Evolutionary conservation across 1,140 invertebrate genomes (phyloP).

Genomic region (Littorina saxatilis): DNA sequence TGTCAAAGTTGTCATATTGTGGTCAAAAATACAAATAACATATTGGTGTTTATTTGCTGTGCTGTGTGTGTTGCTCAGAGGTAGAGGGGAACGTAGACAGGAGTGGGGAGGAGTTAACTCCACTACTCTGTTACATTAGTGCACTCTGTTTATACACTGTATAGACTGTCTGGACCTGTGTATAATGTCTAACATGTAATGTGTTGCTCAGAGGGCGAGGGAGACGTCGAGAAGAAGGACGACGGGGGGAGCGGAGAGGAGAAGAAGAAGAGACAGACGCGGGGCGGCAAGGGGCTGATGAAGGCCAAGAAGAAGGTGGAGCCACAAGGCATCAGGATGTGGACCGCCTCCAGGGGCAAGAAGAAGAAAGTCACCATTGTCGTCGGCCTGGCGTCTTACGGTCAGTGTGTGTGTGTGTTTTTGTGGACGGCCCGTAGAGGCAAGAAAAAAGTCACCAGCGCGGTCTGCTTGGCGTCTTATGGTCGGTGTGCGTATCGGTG

Average conservation of each 20-base stretch:
- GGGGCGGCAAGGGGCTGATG: conserved; percentile 91
- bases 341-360: conserved; percentile 95
- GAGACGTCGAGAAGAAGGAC: conserved; percentile 73
- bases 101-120: too few species aligned
- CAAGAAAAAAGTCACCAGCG: neutral
- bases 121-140: too few species aligned
- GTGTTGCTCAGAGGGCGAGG: conserved; percentile 68
- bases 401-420: conserved; percentile 76
- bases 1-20: too few species aligned
- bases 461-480: neutral
- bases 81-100: too few species aligned
- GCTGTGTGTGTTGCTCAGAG: too few species aligned
- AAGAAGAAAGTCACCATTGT: conserved; percentile 97
- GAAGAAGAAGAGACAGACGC: conserved; percentile 91
- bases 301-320: conserved; percentile 89
- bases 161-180: too few species aligned
- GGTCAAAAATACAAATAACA: too few species aligned
- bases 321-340: conserved; percentile 86
- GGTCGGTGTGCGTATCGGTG: neutral
- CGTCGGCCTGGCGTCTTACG: conserved; percentile 87
- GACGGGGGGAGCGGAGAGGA: conserved; percentile 83
- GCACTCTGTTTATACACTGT: too few species aligned
- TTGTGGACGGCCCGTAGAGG: neutral
- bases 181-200: too few species aligned
- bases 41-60: too few species aligned